phyloP scores from a whole-genome alignment of 2,797 vertebrate genomes.

The Emydoidea blandingii region DNA sequence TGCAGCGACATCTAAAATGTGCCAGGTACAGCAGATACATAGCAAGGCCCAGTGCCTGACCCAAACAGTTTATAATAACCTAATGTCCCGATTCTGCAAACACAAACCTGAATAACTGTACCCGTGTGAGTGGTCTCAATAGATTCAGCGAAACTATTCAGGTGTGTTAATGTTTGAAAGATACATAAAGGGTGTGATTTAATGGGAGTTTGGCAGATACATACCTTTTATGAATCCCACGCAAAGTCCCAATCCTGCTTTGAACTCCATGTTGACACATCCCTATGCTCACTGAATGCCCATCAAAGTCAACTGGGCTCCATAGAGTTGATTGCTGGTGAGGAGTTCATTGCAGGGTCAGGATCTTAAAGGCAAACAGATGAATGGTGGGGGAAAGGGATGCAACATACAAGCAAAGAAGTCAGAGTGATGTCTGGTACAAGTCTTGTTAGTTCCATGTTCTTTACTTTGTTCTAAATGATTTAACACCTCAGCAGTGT shows the following conservation, averaged over 20 bases:
- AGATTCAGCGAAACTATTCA: background rate
- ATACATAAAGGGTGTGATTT: background rate
- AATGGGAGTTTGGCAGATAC: background rate
- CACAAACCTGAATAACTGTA: background rate
- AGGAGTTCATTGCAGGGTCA: background rate
- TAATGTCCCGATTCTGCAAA: background rate
- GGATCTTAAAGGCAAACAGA: background rate
- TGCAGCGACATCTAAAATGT: background rate
- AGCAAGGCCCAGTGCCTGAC: background rate
- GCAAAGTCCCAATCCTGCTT: background rate
- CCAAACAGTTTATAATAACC: background rate
- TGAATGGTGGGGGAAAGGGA: background rate
- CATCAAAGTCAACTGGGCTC: background rate
- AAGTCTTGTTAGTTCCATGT: slow-evolving; percentile 10
- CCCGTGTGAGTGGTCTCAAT: background rate
- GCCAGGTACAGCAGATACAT: background rate
- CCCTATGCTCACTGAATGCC: background rate
- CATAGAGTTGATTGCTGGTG: background rate
- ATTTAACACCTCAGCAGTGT: background rate
- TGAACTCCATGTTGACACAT: background rate
- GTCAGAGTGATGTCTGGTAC: background rate
- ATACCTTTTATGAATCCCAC: background rate
- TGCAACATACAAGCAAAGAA: background rate
- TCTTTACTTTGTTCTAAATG: slow-evolving; percentile 34
- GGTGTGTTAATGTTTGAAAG: background rate